phyloP scores from a whole-genome alignment of 2,797 vertebrate species.

The Muscicapa comitata region DNA sequence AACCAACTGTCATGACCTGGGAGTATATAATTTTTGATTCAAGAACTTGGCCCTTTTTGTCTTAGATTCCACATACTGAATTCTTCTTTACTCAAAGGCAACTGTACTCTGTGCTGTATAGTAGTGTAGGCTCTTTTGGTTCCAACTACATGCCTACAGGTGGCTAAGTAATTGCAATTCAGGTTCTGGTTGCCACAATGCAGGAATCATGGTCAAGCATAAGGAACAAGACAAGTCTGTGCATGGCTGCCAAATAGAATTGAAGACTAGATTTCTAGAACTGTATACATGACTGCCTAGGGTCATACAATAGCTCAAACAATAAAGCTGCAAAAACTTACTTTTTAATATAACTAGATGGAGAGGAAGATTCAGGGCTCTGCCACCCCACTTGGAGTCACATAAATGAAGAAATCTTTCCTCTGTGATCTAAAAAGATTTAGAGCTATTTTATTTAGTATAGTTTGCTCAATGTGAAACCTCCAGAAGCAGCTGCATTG shows the following conservation, averaged over 20 bases:
- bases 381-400: background rate
- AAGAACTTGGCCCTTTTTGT: background rate
- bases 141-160: background rate
- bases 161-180: background rate
- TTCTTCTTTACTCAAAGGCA: background rate
- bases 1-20: background rate
- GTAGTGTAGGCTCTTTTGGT: background rate
- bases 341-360: background rate
- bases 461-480: background rate
- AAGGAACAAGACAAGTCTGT: background rate
- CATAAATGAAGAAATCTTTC: background rate
- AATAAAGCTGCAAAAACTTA: background rate
- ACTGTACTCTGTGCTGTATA: fast-evolving
- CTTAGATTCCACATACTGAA: background rate
- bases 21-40: background rate
- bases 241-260: background rate
- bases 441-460: background rate
- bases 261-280: background rate
- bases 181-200: background rate
- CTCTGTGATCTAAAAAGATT: background rate
- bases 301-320: background rate
- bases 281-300: background rate
- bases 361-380: background rate
- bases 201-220: background rate
- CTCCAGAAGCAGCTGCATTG: background rate